Base-by-base conservation (phyloP, 2,113 vertebrate genomes). In the Grammomys dolichurus region DNA sequence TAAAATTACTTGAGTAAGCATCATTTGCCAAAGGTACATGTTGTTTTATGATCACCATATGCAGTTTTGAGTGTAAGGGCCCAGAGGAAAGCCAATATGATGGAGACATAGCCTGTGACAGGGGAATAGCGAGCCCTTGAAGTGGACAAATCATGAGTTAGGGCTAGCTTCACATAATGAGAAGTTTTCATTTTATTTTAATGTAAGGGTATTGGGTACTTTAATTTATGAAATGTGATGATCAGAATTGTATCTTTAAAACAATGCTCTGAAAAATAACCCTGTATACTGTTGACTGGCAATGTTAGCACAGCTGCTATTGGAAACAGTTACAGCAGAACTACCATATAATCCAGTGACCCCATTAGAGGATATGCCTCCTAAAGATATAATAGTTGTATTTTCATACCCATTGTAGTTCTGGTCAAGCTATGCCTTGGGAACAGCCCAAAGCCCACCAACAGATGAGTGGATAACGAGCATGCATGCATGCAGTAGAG, bases 181-280 rank as follows among this genome's bases (percentile, higher is more conserved):
- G 26, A 48, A 14, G 46, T 86, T 81, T 80, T 8, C n/a, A 51
- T 85, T 93, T 58, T 67, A 90, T 43, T 33, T 93, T 28, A 73
- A 31, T 17, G 77, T 48, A 67, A 82, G 28, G 28, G 0, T 63
- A 51, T 97, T 87, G 58, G 46, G 5, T 91, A 65, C 40, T 91
- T 85, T 72, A 80, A 4, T 90, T 65, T 85, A 4, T 90, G 31
- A 7, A 65, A 33, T 65, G 1, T 72, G 76, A 31, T 58, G 63
- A 80, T 78, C 60, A 84, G 72, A 89, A 86, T 65, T 77, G 11
- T 95, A 19, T 95, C 89, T 85, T 85, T 33, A 76, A 33, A 89
- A 78, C 36, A 65, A 16, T 20, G 20, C n/a, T 51, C 48, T 70
- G 54, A 13, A 22, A 46, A 31, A 24, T 22, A 92, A 7, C 1